phyloP scores from a whole-genome alignment of 2,113 vertebrate species.

The Odontesthes bonariensis region DNA sequence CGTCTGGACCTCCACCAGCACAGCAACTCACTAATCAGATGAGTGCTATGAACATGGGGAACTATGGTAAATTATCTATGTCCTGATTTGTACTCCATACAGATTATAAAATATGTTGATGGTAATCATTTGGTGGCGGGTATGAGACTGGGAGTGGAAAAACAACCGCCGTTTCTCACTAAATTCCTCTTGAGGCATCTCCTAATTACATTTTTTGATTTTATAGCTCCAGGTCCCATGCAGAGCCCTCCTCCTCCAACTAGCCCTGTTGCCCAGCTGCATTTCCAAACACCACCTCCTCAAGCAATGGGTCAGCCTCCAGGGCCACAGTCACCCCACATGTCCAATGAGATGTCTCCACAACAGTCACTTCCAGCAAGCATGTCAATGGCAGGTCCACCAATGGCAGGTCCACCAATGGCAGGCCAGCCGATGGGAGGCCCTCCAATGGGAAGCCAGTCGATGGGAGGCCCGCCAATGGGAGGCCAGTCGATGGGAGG shows the following conservation, averaged over 20 bases:
- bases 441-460: slow-evolving; percentile 12
- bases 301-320: slow-evolving; percentile 67
- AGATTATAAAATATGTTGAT: background rate
- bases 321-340: slow-evolving; percentile 76
- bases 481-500: background rate
- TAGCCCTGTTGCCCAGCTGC: slow-evolving; percentile 60
- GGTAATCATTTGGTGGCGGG: background rate
- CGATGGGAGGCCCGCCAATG: slow-evolving; percentile 47
- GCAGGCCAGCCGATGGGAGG: background rate
- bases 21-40: slow-evolving; percentile 89
- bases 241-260: slow-evolving; percentile 60
- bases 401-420: slow-evolving; percentile 62
- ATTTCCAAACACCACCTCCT: slow-evolving; percentile 76
- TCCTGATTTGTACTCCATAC: background rate
- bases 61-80: slow-evolving; percentile 83
- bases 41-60: slow-evolving; percentile 88
- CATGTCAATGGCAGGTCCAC: slow-evolving; percentile 75
- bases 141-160: background rate
- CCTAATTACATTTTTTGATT: background rate
- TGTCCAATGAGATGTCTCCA: slow-evolving; percentile 64
- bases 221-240: slow-evolving; percentile 78
- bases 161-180: background rate
- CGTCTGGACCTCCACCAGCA: slow-evolving; percentile 72
- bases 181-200: background rate
- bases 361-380: slow-evolving; percentile 73